phyloP scores from a whole-genome alignment of 2,888 invertebrate species.

The Stenodera caucasica region DNA sequence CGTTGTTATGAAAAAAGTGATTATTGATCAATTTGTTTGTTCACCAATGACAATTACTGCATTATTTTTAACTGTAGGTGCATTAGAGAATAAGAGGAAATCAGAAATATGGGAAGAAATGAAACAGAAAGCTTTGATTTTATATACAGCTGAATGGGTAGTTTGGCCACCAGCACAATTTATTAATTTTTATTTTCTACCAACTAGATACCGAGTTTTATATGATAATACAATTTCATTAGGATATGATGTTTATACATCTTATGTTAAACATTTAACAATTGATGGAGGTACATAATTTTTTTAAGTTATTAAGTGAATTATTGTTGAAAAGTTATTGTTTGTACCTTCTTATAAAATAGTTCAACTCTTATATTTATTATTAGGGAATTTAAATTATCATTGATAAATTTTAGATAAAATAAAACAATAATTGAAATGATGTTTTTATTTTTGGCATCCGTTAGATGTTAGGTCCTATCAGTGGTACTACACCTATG shows the following conservation, averaged over 20 bases:
- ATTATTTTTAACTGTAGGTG: slow-evolving; percentile 75
- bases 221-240: slow-evolving; percentile 86
- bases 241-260: slow-evolving; percentile 84
- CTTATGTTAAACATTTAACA: slow-evolving; percentile 69
- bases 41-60: slow-evolving; percentile 78
- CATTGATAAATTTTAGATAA: too few species aligned
- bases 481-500: too few species aligned
- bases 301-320: neutral
- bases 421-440: too few species aligned
- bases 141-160: slow-evolving; percentile 87
- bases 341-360: neutral
- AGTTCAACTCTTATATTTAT: too few species aligned
- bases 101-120: slow-evolving; percentile 69
- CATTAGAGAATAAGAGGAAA: slow-evolving; percentile 67
- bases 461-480: too few species aligned
- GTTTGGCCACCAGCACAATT: slow-evolving; percentile 93
- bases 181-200: slow-evolving; percentile 87
- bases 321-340: neutral
- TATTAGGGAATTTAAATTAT: too few species aligned
- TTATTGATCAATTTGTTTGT: slow-evolving; percentile 80
- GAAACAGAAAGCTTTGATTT: slow-evolving; percentile 70
- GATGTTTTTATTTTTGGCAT: too few species aligned
- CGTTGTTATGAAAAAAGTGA: slow-evolving; percentile 74
- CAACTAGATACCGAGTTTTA: slow-evolving; percentile 78
- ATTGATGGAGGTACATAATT: neutral